Percentiles rank a stretch among this genome's conserved stretches.
These are phyloP conservation scores for Oscheius sp. DNA, from an alignment of 2,888 invertebrate genomes.

Conservation along the genomic window DNA sequence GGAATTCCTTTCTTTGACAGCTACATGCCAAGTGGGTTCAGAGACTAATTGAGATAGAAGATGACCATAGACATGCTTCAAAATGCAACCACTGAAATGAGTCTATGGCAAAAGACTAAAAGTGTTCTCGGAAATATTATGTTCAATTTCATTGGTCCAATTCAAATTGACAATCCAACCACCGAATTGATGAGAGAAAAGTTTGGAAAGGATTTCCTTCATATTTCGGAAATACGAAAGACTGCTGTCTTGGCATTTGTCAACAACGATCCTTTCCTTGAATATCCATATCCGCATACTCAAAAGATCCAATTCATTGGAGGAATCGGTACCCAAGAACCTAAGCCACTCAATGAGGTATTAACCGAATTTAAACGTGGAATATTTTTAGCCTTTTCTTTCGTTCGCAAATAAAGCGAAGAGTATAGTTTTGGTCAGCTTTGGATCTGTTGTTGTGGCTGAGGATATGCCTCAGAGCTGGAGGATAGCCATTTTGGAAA, in stretches of 20 bases:
- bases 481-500: slow-evolving; percentile 17
- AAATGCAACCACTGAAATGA: slow-evolving; percentile 14
- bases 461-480: slow-evolving; percentile 26
- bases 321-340: slow-evolving; percentile 17
- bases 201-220: slow-evolving; percentile 5
- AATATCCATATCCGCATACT: slow-evolving; percentile 16
- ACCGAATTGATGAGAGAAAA: slow-evolving; percentile 9
- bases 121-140: background rate
- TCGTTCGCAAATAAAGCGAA: slow-evolving; percentile 8
- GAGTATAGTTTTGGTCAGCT: slow-evolving; percentile 25
- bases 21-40: slow-evolving; percentile 13
- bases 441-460: slow-evolving; percentile 23
- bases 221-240: slow-evolving; percentile 6
- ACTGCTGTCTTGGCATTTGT: slow-evolving; percentile 17
- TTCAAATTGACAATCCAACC: background rate
- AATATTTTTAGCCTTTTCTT: slow-evolving; percentile 12
- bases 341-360: slow-evolving; percentile 13
- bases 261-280: slow-evolving; percentile 23
- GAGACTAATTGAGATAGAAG: too few species aligned
- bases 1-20: slow-evolving; percentile 13
- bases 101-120: slow-evolving; percentile 2
- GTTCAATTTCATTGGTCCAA: background rate
- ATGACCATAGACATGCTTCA: slow-evolving; percentile 13
- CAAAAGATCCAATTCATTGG: slow-evolving; percentile 29
- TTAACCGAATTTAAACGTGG: background rate